Percentiles rank a stretch among this genome's conserved stretches.
Conservation (phyloP, 2,113 vertebrate genomes). For the Psophia crepitans region DNA sequence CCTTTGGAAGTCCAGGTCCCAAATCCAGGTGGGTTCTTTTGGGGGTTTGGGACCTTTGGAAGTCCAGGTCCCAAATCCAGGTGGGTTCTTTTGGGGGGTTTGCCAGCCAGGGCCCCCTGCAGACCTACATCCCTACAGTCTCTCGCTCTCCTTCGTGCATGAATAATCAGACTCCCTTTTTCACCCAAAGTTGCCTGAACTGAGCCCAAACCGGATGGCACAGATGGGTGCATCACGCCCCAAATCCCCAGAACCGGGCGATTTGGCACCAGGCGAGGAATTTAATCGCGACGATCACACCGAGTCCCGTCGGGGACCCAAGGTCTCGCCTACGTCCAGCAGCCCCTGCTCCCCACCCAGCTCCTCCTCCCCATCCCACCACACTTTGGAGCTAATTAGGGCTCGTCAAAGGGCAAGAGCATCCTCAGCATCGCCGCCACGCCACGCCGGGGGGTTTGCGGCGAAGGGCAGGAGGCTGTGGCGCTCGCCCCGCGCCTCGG, state of each 20-base stretch:
- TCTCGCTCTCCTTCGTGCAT: neutral
- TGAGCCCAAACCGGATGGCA: accelerated
- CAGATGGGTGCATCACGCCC: accelerated
- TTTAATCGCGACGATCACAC: neutral
- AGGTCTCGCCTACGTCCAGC: accelerated
- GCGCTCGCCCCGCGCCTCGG: conserved; percentile 12
- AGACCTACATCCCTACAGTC: neutral
- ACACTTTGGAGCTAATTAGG: accelerated
- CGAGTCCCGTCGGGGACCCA: accelerated
- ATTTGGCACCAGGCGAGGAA: neutral
- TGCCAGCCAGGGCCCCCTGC: neutral
- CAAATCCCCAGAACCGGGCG: accelerated
- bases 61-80: neutral
- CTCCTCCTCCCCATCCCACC: neutral
- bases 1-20: neutral
- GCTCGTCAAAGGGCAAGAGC: neutral
- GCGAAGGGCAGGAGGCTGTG: conserved; percentile 7
- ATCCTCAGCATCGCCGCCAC: neutral
- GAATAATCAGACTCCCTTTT: accelerated
- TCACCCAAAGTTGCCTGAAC: neutral
- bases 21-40: neutral
- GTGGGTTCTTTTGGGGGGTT: neutral
- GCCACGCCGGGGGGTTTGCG: neutral
- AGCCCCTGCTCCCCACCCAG: neutral
- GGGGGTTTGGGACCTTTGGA: neutral